Base-by-base conservation (phyloP, 2,888 invertebrate species). In the Thymelicus acteon region DNA sequence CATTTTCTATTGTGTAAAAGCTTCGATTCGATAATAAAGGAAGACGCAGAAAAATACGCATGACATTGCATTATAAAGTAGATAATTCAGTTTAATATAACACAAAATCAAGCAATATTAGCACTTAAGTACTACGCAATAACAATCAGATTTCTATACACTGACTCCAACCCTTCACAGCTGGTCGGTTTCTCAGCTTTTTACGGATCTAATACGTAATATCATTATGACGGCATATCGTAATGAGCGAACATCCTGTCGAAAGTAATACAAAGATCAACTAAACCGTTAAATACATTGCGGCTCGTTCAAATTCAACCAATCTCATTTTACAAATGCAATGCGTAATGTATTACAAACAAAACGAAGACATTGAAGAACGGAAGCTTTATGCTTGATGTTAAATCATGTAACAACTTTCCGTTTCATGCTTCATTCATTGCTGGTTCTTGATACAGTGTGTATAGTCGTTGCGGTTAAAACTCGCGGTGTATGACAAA, bases 191-290 rank as follows among this genome's bases (percentile, higher is more conserved):
- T 75, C 74, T 76, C 72, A 72, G 66, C 70, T 74, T 80, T 77
- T 79, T 78, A 77, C 74, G 70, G 75, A 73, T 80, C 78, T 79
- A 80, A 80, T 78, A 80, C 77, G 78, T 81, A 79, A 81, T 78
- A 78, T 77, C 76, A 78, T 78, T 77, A 79, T 74, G 75, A 77
- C 72, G 75, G 71, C 68, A 62, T 71, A 77, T 72, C 70, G 73
- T 78, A 77, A 75, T 79, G 71, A 75, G 73, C 73, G 74, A 72
- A 76, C 76, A 75, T 76, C 76, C 76, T 76, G 76, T 74, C 54
- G 40, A 71, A 64, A 54, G 60, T 39, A 54, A 40, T 73, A 74
- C 72, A 64, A 75, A 70, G 71, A 69, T 66, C 73, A 63, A 54
- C 48, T 66, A 8, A 6, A 64, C 37, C 3, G 31, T 8, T 0